phyloP scores from a whole-genome alignment of 2,888 invertebrate genomes.

The Plebejus anna region DNA sequence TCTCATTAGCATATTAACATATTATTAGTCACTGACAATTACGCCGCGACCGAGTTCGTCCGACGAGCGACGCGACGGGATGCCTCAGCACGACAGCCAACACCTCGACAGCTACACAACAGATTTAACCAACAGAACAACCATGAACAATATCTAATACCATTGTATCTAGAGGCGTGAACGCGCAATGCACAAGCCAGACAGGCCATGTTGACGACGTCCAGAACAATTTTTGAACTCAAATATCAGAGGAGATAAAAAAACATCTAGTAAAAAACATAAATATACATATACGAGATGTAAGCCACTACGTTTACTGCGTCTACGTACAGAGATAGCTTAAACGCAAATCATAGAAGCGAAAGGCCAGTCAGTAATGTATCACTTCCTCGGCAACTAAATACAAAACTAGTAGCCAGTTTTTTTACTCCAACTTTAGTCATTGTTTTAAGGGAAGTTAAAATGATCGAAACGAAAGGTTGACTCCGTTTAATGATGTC shows the following conservation, averaged over 20 bases:
- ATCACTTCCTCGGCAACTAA: slow-evolving; percentile 30
- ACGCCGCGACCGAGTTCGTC: background rate
- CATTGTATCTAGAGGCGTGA: slow-evolving; percentile 56
- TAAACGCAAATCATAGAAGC: slow-evolving; percentile 30
- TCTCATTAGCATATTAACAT: background rate
- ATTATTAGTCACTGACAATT: background rate
- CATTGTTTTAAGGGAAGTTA: background rate
- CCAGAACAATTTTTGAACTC: slow-evolving; percentile 70
- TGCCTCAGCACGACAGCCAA: slow-evolving; percentile 37
- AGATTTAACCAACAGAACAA: slow-evolving; percentile 49
- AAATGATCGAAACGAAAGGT: background rate
- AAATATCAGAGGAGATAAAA: slow-evolving; percentile 38
- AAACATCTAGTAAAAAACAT: slow-evolving; percentile 33
- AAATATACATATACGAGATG: slow-evolving; percentile 32
- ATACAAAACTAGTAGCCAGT: slow-evolving; percentile 21
- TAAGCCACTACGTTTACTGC: slow-evolving; percentile 31
- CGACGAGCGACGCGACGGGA: slow-evolving; percentile 13
- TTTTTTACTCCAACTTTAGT: slow-evolving; percentile 22
- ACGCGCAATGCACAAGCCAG: slow-evolving; percentile 69
- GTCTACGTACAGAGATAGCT: slow-evolving; percentile 31
- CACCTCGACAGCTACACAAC: slow-evolving; percentile 43
- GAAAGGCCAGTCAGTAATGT: slow-evolving; percentile 30
- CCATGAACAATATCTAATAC: slow-evolving; percentile 57
- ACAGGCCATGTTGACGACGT: slow-evolving; percentile 58
- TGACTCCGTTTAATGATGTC: background rate